A percentile compares a stretch with the other conserved stretches of the same genome.
Evolutionary conservation across 2,113 vertebrate species (phyloP).

Genomic region (Serinus canaria): DNA sequence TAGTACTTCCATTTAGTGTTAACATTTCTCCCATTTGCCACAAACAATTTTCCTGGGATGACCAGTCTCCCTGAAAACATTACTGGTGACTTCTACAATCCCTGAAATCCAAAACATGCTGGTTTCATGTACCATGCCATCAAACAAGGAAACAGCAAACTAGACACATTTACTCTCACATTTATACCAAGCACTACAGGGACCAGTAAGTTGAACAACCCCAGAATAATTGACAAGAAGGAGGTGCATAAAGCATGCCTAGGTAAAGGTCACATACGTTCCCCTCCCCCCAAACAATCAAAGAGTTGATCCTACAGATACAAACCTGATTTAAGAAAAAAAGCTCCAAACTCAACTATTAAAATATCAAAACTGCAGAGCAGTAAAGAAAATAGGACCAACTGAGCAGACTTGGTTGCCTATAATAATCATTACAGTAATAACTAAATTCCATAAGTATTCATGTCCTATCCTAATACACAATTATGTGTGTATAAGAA

Average conservation of each 20-base stretch:
- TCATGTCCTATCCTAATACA: too few relatives aligned
- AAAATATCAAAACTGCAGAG: background rate
- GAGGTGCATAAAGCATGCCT: background rate
- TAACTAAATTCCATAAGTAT: background rate
- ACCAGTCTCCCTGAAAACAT: background rate
- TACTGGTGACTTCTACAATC: background rate
- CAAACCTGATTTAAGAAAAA: background rate
- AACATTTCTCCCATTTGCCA: background rate
- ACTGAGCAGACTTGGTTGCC: background rate
- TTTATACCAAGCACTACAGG: background rate
- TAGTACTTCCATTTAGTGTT: background rate
- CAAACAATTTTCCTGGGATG: background rate
- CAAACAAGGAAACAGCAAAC: background rate
- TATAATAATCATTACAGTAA: background rate
- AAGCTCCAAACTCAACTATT: background rate
- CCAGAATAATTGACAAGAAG: background rate
- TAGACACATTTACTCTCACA: background rate
- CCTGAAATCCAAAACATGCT: background rate
- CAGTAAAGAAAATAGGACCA: background rate
- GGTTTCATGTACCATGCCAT: background rate
- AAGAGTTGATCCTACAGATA: background rate
- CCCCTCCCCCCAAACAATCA: fast-evolving
- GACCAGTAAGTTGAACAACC: fast-evolving
- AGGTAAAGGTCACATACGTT: background rate
- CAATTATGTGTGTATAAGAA: too few relatives aligned